These are phyloP conservation scores for Caenorhabditis briggsae DNA, from an alignment of 1,140 invertebrate genomes.

Conservation along the genomic window DNA sequence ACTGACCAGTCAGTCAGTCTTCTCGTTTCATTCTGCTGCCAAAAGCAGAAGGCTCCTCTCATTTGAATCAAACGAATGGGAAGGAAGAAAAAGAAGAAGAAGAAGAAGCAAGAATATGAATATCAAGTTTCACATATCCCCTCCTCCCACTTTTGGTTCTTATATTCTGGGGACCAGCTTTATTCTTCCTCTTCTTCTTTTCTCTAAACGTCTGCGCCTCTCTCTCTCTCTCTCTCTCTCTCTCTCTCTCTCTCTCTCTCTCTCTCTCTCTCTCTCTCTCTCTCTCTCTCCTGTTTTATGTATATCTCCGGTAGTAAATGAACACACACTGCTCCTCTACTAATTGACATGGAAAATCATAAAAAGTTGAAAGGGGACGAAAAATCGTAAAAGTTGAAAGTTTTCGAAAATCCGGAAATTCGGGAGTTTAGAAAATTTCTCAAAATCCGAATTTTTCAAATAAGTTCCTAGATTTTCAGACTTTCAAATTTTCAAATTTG, in stretches of 20 bases:
- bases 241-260: not conserved
- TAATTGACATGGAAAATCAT: not conserved
- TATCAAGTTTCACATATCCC: slow-evolving; percentile 27
- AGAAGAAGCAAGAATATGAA: not conserved
- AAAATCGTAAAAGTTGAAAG: not conserved
- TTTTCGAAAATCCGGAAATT: not conserved
- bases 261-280: slow-evolving; percentile 2
- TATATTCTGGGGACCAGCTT: too few species aligned
- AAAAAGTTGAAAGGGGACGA: not conserved
- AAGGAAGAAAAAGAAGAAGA: too few species aligned
- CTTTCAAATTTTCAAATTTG: too few species aligned
- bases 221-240: not conserved
- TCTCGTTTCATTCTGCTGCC: slow-evolving; percentile 16
- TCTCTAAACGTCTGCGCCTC: too few species aligned
- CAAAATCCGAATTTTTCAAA: too few species aligned
- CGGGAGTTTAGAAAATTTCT: too few species aligned
- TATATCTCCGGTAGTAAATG: not conserved
- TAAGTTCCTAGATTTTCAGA: too few species aligned
- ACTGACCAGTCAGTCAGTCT: not conserved
- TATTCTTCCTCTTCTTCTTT: too few species aligned
- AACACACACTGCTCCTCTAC: not conserved
- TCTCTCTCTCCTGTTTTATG: not conserved
- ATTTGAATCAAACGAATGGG: slow-evolving; percentile 12
- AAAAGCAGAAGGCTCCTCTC: slow-evolving; percentile 2
- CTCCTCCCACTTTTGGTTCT: too few species aligned